phyloP scores from a whole-genome alignment of 2,888 invertebrate species.

The Acrobasis consociella region DNA sequence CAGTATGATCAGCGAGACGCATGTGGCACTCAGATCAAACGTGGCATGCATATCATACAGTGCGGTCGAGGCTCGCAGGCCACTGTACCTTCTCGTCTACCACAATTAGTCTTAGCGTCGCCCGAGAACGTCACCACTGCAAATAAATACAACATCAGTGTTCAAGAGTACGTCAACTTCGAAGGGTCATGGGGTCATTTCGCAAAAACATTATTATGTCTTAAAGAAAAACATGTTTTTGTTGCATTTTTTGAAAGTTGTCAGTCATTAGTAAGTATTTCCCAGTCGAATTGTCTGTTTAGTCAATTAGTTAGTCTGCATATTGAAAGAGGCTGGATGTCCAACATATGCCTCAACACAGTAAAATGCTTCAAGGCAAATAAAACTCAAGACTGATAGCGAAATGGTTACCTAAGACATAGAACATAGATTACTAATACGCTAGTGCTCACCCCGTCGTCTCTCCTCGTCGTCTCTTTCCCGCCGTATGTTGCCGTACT shows the following conservation, averaged over 20 bases:
- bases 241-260: no score
- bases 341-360: not conserved
- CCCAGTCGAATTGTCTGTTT: no score
- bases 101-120: slow-evolving; percentile 64
- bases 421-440: not conserved
- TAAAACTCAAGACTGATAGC: not conserved
- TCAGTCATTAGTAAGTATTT: no score
- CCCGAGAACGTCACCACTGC: slow-evolving; percentile 76
- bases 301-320: no score
- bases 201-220: no score
- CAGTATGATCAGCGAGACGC: slow-evolving; percentile 17
- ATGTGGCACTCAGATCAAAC: slow-evolving; percentile 33
- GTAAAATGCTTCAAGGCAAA: not conserved
- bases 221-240: no score
- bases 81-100: slow-evolving; percentile 61
- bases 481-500: slow-evolving; percentile 56
- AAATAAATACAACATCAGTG: slow-evolving; percentile 54
- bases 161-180: slow-evolving; percentile 36
- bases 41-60: slow-evolving; percentile 41
- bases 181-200: no score
- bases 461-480: slow-evolving; percentile 60
- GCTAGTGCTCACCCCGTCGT: slow-evolving; percentile 53
- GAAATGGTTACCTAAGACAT: not conserved
- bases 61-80: slow-evolving; percentile 35
- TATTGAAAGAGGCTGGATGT: no score